Evolutionary conservation across 1,140 invertebrate species (phyloP), one percentile per base, ranked within the genome.

Genomic region (Aphelenchoides besseyi): DNA sequence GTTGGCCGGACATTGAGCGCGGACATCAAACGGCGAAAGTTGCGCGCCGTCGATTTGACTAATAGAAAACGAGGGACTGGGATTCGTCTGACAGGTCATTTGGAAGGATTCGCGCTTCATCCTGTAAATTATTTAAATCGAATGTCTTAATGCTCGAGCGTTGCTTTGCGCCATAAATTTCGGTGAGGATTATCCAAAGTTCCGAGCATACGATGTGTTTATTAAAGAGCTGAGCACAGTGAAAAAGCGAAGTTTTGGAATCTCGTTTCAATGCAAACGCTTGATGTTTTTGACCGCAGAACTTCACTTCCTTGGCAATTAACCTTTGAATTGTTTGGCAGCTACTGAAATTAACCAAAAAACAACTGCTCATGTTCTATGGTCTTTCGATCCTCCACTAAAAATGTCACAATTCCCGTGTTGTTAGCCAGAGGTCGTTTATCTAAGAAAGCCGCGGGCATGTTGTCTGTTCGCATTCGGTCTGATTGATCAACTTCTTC

Each of bases 51-150:
- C n/a, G 41, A 48, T 12, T 48, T 12, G 12, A 48, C 41, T 48
- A 23, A 23, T 16, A 23, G 41, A 23, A 12, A 23, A 48, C 12
- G 41, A 48, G 41, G 12, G 41, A 23, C 12, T 48, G 41, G 41
- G 41, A 48, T 48, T 48, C 41, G 41, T 48, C 41, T 12, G 41
- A 23, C 41, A 12, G 41, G 12, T 23, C 23, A 23, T 48, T 48
- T 48, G 41, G n/a, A n/a, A n/a, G n/a, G n/a, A n/a, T n/a, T n/a
- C 41, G 41, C 41, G 41, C 41, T 12, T 23, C 12, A 48, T 12
- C 41, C 41, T 23, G 41, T 48, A 48, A 48, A 48, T 48, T 48
- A 48, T 48, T 48, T 23, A 48, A 48, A 48, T 48, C 41, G 41
- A 48, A 48, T 12, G 23, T 12, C 41, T 12, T 16, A 48, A 23